Evolutionary conservation across 2,797 vertebrate genomes (phyloP).

Genomic region (Malacoraja senta): DNA sequence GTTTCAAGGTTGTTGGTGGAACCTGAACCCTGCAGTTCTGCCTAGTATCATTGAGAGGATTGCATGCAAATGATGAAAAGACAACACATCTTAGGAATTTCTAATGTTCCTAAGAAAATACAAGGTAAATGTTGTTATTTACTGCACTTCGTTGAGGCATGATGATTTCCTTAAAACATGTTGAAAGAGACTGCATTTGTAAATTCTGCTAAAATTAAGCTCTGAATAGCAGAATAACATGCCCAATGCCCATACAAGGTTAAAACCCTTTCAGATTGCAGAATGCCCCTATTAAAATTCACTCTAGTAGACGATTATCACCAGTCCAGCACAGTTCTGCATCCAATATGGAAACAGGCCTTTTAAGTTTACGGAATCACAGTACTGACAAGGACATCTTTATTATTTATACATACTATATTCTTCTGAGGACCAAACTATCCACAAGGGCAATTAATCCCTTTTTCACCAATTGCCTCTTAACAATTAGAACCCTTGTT

Average conservation of each 20-base stretch:
- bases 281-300: neutral
- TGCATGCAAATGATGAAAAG: neutral
- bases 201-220: neutral
- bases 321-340: neutral
- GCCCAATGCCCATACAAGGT: neutral
- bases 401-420: slow-evolving; percentile 8
- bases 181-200: neutral
- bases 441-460: neutral
- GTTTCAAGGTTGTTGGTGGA: neutral
- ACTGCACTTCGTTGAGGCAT: neutral
- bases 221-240: neutral
- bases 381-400: neutral
- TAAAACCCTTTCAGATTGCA: neutral
- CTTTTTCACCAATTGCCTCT: neutral
- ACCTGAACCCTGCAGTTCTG: neutral
- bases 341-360: neutral
- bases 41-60: slow-evolving; percentile 12
- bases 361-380: neutral
- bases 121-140: neutral
- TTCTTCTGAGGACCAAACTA: neutral
- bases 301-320: neutral
- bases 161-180: neutral
- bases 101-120: neutral
- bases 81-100: neutral
- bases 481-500: neutral